Conservation (phyloP, 2,888 invertebrate genomes). For the Gymnoscelis rufifasciata region DNA sequence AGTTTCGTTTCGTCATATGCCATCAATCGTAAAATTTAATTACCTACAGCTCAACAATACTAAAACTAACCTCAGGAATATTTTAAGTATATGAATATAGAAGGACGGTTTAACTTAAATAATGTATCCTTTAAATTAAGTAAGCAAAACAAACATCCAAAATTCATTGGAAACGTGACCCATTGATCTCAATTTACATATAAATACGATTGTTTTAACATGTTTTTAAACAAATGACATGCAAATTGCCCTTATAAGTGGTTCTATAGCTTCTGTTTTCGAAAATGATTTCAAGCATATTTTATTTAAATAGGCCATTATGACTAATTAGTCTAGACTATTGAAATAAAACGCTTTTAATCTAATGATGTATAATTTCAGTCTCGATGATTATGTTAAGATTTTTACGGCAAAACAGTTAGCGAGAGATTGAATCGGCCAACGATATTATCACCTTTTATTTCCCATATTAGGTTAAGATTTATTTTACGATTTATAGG, state of each 20-base stretch:
- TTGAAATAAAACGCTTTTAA: conserved; percentile 18
- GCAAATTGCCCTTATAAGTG: conserved; percentile 10
- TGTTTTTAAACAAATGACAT: conserved; percentile 9
- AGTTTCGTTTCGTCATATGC: conserved; percentile 20
- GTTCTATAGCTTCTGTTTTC: conserved; percentile 14
- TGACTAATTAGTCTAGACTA: conserved; percentile 22
- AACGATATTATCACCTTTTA: conserved; percentile 48
- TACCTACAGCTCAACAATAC: conserved; percentile 4
- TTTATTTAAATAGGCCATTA: conserved; percentile 19
- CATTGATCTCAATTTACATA: conserved; percentile 10
- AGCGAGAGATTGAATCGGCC: conserved; percentile 53
- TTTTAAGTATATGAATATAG: not conserved
- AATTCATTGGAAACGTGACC: conserved; percentile 1
- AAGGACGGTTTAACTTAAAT: not conserved
- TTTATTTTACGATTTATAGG: conserved; percentile 58
- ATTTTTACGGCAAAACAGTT: conserved; percentile 40
- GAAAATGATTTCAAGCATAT: not conserved
- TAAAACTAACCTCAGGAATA: not conserved
- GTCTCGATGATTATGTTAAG: conserved; percentile 35
- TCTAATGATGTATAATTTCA: conserved; percentile 14
- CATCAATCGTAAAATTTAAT: conserved; percentile 21
- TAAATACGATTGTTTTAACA: conserved; percentile 11
- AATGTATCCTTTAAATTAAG: not conserved
- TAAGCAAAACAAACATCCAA: conserved; percentile 1
- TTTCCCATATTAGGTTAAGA: conserved; percentile 46